Evolutionary conservation across 1,140 invertebrate species (phyloP).

Genomic region (Dendroctonus ponderosae): DNA sequence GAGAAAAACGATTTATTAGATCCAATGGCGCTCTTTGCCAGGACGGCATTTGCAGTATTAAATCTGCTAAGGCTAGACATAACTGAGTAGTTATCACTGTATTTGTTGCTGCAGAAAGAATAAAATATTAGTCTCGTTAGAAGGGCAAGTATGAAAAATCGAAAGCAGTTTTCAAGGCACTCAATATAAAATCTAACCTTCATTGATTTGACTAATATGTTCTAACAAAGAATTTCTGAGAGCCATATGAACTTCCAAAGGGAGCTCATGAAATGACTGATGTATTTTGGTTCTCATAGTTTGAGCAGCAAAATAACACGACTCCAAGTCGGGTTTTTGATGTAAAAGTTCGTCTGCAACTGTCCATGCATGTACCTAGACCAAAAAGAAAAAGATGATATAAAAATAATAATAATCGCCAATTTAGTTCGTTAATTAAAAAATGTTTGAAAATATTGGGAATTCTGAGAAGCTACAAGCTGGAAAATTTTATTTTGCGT

Average conservation of each 20-base stretch:
- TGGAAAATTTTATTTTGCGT: too few species aligned
- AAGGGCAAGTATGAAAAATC: neutral
- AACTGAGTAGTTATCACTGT: conserved; percentile 87
- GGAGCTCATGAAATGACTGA: conserved; percentile 90
- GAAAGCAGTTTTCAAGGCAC: neutral
- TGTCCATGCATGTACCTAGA: conserved; percentile 75
- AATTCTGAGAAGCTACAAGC: too few species aligned
- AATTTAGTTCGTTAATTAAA: too few species aligned
- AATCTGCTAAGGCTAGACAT: conserved; percentile 87
- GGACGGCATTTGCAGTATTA: conserved; percentile 88
- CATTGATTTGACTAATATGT: conserved; percentile 82
- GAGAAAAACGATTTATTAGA: conserved; percentile 72
- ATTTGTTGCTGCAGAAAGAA: conserved; percentile 60
- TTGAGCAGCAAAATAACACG: conserved; percentile 96
- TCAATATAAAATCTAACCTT: conserved; percentile 47
- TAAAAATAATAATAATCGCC: too few species aligned
- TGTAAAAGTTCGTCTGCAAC: conserved; percentile 90
- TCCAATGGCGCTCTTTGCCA: conserved; percentile 90
- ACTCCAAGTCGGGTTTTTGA: conserved; percentile 81
- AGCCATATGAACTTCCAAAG: conserved; percentile 76
- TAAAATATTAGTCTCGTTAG: neutral
- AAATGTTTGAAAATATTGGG: too few species aligned
- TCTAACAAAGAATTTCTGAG: conserved; percentile 88
- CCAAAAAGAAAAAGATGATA: conserved; percentile 31
- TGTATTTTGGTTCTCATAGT: conserved; percentile 96